Base-by-base conservation (phyloP, 2,888 invertebrate species). In the Eucriotettix oculatus region DNA sequence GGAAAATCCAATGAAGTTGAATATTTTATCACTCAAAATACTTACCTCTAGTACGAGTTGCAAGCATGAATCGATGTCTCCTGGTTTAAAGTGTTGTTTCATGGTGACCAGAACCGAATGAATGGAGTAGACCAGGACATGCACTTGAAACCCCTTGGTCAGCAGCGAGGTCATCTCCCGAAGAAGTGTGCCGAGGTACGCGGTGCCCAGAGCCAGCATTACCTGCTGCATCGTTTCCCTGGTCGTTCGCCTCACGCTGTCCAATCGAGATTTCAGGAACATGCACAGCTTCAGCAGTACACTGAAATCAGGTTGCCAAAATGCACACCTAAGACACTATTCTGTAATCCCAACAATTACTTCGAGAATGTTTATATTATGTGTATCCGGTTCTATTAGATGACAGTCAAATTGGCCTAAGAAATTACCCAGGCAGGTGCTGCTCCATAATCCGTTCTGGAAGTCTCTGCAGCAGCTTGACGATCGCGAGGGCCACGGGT, bases 171-270 rank as follows among this genome's bases (percentile, higher is more conserved):
- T 84, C 71, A 98, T 81, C 73, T 95, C 93, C 62, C 83, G 82
- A 12, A 97, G 72, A 29, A 97, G 74, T 67, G 85, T 77, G 10
- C 83, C 79, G 63, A 98, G 76, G 72, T 92, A 92, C 16, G 80
- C 74, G 0, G 92, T 83, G 0, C 97, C 97, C 10, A 99, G 78
- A 0, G 89, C 82, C 0, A 83, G 69, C 84, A 94, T 87, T 41
- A 96, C 90, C 73, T 92, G 90, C 66, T 90, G 86, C n/a, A 98
- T 79, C n/a, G 91, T 93, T 71, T 93, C 90, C 43, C 95, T 80
- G 0, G 96, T 87, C 0, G 84, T 76, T 69, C 88, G 83, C 53
- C 97, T 80, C 3, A 96, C 90, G 68, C 91, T 90, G 66, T 88
- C 87, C 17, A 93, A 73, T 2, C 89, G 87, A 0, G 95, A 95